Conservation (phyloP, 2,113 vertebrate species). For the Heterotilapia buettikoferi region DNA sequence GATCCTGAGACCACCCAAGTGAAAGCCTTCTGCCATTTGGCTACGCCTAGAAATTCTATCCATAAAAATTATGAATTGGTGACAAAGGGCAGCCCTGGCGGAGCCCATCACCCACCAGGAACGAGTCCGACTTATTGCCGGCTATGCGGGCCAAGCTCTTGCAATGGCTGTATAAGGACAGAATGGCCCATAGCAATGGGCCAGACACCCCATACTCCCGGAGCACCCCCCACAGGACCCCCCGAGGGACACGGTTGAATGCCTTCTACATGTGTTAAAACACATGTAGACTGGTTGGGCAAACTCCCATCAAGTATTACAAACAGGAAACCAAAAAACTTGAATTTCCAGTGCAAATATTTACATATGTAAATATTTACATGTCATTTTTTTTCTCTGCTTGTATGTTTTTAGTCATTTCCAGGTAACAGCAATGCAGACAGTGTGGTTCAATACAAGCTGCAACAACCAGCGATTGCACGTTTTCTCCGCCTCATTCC, state of each 20-base stretch:
- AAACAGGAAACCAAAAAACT: not conserved
- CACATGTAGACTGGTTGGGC: not conserved
- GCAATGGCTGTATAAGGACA: not conserved
- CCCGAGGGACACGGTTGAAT: not conserved
- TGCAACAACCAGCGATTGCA: slow-evolving; percentile 48
- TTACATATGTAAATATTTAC: not conserved
- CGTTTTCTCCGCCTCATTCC: slow-evolving; percentile 63
- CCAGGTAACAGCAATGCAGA: slow-evolving; percentile 55
- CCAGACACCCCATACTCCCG: rapidly evolving
- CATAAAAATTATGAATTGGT: not conserved
- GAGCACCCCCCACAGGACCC: rapidly evolving
- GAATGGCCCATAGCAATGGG: not conserved
- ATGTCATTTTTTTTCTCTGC: rapidly evolving
- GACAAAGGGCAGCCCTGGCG: not conserved
- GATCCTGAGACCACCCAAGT: not conserved
- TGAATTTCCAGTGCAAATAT: not conserved
- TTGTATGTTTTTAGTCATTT: slow-evolving; percentile 23
- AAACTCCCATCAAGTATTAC: not conserved
- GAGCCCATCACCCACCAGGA: not conserved
- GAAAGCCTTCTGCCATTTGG: not conserved
- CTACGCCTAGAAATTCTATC: not conserved
- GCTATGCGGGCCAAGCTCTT: not conserved
- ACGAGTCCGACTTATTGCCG: rapidly evolving
- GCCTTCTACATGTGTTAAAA: not conserved
- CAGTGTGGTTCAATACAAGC: slow-evolving; percentile 61